Base-by-base conservation (phyloP, 1,140 invertebrate genomes). In the Schlechtendalia chinensis region DNA sequence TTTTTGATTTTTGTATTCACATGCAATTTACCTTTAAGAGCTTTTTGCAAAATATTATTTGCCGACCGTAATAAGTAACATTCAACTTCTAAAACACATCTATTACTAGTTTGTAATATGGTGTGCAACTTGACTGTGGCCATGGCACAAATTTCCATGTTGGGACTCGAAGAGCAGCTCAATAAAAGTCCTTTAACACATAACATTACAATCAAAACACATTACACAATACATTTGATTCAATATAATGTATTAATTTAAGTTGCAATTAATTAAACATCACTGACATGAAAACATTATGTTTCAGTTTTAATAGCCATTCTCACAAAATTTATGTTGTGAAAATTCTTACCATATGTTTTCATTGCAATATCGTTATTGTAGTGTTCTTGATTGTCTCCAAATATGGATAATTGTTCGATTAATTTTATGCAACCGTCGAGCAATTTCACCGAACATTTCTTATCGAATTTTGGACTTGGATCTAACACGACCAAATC, bases 81-180 rank as follows among this genome's bases (percentile, higher is more conserved):
- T 0, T 88, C 86, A 84, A 90, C 89, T 47, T 88, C 87, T 5
- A 87, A 85, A 83, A 87, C 88, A 72, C 86, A 87, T 19, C 88
- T 86, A 65, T 86, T 84, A 69, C 89, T 86, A 67, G 88, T 89
- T 83, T 90, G 89, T 16, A 91, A 84, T 69, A 90, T 85, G 22
- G 87, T 86, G 84, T 90, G 89, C n/a, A 91, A 85, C 81, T 89
- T 89, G 5, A 89, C 89, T 2, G 89, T 88, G 1, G 89, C 89
- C 85, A 89, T 88, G 24, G 89, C 88, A 84, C 89, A 90, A 59
- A 90, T 84, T 81, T 89, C 87, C 5, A 89, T 85, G 83, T 89
- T 86, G 1, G 86, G 85, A 82, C 87, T 87, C 80, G 87, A 86
- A 27, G 89, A 88, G 84, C 89, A 90, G 47, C 86, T 86, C n/a